These are phyloP conservation scores for Trichechus manatus DNA, from an alignment of 2,113 vertebrate genomes.

Conservation along the genomic window DNA sequence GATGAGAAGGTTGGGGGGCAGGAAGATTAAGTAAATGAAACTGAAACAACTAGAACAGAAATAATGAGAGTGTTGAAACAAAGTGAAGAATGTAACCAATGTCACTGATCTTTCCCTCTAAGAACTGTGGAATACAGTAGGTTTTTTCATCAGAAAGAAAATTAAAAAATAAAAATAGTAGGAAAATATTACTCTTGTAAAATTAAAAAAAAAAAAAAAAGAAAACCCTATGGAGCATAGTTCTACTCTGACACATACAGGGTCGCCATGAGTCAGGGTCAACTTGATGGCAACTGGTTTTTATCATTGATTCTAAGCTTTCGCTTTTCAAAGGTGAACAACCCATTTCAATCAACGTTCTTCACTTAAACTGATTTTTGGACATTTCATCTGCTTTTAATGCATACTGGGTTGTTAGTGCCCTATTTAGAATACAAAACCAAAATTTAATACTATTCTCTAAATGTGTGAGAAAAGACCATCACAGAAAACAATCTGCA, in stretches of 20 bases:
- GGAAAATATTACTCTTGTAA: not conserved
- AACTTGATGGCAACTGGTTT: not conserved
- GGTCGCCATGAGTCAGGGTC: not conserved
- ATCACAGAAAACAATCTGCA: not conserved
- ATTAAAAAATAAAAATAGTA: not conserved
- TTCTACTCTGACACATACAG: not conserved
- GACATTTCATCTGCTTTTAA: constrained; percentile 34
- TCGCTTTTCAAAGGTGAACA: constrained; percentile 40
- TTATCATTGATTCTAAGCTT: not conserved
- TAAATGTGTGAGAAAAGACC: not conserved
- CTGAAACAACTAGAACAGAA: not conserved
- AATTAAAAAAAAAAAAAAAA: not conserved
- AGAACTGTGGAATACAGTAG: not conserved
- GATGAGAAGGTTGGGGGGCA: not conserved
- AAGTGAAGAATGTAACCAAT: not conserved
- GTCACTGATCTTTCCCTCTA: not conserved
- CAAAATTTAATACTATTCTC: not conserved
- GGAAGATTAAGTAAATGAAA: not conserved
- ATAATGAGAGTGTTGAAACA: not conserved
- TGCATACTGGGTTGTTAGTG: not conserved
- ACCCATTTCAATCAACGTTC: constrained; percentile 5
- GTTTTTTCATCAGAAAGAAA: not conserved
- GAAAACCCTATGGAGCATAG: not conserved
- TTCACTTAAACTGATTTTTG: constrained; percentile 35
- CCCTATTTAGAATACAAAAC: constrained; percentile 44